Evolutionary conservation across 2,797 vertebrate species (phyloP), one percentile per base, ranked within the genome.

Genomic region (Danio choprae): DNA sequence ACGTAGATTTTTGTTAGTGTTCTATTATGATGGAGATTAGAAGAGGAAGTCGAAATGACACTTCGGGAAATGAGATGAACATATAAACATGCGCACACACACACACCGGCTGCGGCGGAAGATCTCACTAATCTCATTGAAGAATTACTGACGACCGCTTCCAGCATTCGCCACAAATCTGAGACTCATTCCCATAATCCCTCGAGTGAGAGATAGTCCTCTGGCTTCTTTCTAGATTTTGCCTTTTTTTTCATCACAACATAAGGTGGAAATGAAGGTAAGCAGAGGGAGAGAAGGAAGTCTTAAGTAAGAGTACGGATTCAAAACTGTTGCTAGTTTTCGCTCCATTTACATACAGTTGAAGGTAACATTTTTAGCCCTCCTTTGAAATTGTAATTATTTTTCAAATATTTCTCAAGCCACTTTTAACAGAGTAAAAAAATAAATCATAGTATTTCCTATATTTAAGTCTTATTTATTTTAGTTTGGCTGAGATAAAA

Each of bases 181-280:
- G 64, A 48, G 58, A 38, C 74, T 74, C 65, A 80, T 68, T 88
- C 83, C 91, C 88, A 86, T 89, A 90, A 87, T 87, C 86, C 83
- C 86, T 81, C 81, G 44, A 60, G 65, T 16, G 53, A 56, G 74
- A 50, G 29, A 63, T 9, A 63, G 46, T 12, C 29, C 20, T 51
- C 15, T 48, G 5, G 44, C 2, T 20, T 36, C 15, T 53, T 16
- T 41, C 29, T 29, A 29, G 29, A 29, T 29, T 29, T 29, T 29
- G 29, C 29, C 1, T 50, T 29, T 29, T 16, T 18, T n/a, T 41
- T 50, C 46, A 29, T 51, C 29, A 6, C 20, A 51, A 51, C 15
- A 20, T 51, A 50, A n/a, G 13, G 0, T 50, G 9, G 13, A 9
- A 51, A 20, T 15, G 6, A 46, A 20, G 53, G 20, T 46, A 6